phyloP scores from a whole-genome alignment of 2,113 vertebrate species.

The Rhineura floridana region DNA sequence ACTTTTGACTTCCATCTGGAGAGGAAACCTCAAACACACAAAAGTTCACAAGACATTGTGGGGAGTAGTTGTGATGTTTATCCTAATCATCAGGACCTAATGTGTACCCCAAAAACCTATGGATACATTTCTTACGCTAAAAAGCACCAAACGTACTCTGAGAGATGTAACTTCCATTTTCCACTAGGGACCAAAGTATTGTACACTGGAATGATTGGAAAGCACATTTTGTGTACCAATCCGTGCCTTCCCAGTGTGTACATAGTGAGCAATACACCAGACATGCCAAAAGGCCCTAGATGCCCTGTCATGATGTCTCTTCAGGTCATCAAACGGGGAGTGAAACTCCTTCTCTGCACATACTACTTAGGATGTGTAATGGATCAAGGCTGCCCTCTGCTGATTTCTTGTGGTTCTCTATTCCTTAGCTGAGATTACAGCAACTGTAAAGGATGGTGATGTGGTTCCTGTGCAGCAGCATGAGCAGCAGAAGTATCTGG shows the following conservation, averaged over 20 bases:
- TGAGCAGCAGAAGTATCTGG: constrained; percentile 75
- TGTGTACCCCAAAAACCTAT: neutral
- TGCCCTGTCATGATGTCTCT: neutral
- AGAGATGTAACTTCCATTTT: neutral
- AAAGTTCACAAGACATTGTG: too few relatives aligned
- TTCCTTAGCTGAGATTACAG: constrained; percentile 40
- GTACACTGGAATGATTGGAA: neutral
- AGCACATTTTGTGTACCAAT: neutral
- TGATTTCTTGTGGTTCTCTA: neutral
- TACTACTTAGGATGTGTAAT: neutral
- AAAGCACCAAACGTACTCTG: neutral
- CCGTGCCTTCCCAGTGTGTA: neutral
- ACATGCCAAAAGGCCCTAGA: neutral
- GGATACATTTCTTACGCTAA: neutral
- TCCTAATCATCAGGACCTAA: too few relatives aligned
- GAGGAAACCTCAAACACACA: too few relatives aligned
- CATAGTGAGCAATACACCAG: neutral
- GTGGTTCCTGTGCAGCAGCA: constrained; percentile 32
- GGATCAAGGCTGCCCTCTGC: neutral
- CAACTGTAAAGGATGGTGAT: constrained; percentile 35
- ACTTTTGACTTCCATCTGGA: too few relatives aligned
- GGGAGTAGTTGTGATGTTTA: too few relatives aligned
- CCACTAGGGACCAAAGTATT: neutral
- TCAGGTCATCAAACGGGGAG: neutral
- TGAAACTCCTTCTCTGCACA: neutral